These are phyloP conservation scores for Tuta absoluta DNA, from an alignment of 2,888 invertebrate species.

Conservation along the genomic window DNA sequence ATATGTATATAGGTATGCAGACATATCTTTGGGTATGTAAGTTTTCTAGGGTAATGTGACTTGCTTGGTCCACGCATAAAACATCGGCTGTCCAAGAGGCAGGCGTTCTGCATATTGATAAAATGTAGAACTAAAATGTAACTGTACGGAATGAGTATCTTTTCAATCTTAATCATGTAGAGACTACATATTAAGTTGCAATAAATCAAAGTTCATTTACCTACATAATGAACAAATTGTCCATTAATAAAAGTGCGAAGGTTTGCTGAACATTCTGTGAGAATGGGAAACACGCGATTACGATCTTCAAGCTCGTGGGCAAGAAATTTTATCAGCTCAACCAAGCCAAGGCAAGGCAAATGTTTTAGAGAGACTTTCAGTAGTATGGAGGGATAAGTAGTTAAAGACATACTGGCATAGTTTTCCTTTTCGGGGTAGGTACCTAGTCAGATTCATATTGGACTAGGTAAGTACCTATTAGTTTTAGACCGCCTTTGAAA, in stretches of 20 bases:
- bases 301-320: slow-evolving; percentile 10
- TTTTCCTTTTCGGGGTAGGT: too few species aligned
- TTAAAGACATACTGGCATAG: too few species aligned
- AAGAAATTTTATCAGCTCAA: slow-evolving; percentile 1
- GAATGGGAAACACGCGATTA: slow-evolving; percentile 19
- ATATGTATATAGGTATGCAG: too few species aligned
- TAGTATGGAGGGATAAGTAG: background rate
- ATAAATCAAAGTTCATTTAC: background rate
- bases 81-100: too few species aligned
- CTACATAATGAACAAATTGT: slow-evolving; percentile 7
- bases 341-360: background rate
- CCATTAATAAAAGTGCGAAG: slow-evolving; percentile 16
- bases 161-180: background rate
- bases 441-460: background rate
- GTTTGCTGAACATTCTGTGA: slow-evolving; percentile 9
- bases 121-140: too few species aligned
- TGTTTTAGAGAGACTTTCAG: background rate
- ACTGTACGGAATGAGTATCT: too few species aligned
- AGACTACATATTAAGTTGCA: slow-evolving; percentile 8
- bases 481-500: too few species aligned
- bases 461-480: too few species aligned
- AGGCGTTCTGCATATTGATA: too few species aligned
- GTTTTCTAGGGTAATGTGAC: too few species aligned
- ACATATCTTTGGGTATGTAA: too few species aligned
- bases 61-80: too few species aligned